phyloP scores from a whole-genome alignment of 2,888 invertebrate genomes.

The Blera fallax region DNA sequence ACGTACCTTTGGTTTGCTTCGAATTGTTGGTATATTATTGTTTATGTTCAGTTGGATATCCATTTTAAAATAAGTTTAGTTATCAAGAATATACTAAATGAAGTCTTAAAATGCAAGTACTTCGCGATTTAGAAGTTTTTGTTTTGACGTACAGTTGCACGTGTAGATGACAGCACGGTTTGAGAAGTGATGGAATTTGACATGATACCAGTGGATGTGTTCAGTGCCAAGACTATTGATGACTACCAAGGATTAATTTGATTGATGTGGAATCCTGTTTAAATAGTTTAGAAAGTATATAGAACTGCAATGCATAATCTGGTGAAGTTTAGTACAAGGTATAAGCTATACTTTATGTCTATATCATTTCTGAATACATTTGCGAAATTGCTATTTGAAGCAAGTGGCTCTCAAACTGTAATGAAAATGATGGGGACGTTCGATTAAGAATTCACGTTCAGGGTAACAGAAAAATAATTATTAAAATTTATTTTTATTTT shows the following conservation, averaged over 20 bases:
- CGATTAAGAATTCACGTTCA: too few relatives aligned
- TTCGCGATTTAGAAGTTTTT: not conserved
- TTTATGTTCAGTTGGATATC: constrained; percentile 77
- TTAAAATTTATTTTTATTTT: too few relatives aligned
- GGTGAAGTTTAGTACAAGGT: too few relatives aligned
- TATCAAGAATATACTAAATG: not conserved
- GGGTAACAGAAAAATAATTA: too few relatives aligned
- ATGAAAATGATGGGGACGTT: too few relatives aligned
- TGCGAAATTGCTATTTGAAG: too few relatives aligned
- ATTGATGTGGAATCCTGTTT: too few relatives aligned
- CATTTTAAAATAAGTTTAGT: constrained; percentile 59
- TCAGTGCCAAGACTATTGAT: not conserved
- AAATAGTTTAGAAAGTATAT: too few relatives aligned
- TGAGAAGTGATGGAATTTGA: constrained; percentile 25
- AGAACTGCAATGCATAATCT: too few relatives aligned
- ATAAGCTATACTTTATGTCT: too few relatives aligned
- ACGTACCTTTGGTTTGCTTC: constrained; percentile 74
- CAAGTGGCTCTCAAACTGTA: too few relatives aligned
- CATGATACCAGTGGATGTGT: not conserved
- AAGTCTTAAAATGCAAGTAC: not conserved
- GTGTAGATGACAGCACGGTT: constrained; percentile 44
- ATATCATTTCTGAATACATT: too few relatives aligned
- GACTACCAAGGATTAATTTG: not conserved
- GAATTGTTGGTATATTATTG: constrained; percentile 60
- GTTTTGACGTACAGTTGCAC: constrained; percentile 56